Conservation (phyloP, 2,797 vertebrate species). For the Eidolon dupreanum region DNA sequence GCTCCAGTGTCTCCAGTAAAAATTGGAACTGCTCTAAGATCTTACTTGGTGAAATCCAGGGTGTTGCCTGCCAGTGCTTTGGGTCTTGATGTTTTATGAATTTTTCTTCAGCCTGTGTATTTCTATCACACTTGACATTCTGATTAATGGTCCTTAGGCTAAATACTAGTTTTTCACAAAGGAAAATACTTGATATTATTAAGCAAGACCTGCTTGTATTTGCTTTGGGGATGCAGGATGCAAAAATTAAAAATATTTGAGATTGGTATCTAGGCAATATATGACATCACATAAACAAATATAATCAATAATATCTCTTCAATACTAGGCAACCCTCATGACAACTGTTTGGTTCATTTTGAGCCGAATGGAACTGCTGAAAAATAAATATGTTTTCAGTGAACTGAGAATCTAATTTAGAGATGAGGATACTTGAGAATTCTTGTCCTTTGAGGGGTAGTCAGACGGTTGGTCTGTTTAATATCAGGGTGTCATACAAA, state of each 20-base stretch:
- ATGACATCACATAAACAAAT: slow-evolving; percentile 44
- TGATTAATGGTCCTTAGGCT: slow-evolving; percentile 36
- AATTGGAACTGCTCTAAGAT: neutral
- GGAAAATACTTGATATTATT: slow-evolving; percentile 41
- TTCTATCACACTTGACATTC: slow-evolving; percentile 45
- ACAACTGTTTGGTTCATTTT: neutral
- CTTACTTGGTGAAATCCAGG: neutral
- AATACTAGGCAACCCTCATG: neutral
- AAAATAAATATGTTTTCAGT: slow-evolving; percentile 21
- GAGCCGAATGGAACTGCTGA: neutral
- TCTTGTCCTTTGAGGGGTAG: slow-evolving; percentile 25
- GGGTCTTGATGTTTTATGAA: slow-evolving; percentile 35
- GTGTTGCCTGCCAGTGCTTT: neutral
- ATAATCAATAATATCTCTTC: slow-evolving; percentile 14
- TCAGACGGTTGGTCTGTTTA: slow-evolving; percentile 61
- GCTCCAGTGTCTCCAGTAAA: neutral
- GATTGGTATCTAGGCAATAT: neutral
- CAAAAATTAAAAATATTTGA: slow-evolving; percentile 39
- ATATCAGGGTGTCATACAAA: slow-evolving; percentile 45
- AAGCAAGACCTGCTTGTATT: slow-evolving; percentile 16
- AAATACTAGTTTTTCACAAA: slow-evolving; percentile 54
- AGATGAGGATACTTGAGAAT: neutral
- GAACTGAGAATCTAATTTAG: neutral
- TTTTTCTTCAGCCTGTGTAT: neutral
- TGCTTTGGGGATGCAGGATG: slow-evolving; percentile 3